These are phyloP conservation scores for Cecidostiba fungosa DNA, from an alignment of 2,888 invertebrate genomes.

Conservation along the genomic window DNA sequence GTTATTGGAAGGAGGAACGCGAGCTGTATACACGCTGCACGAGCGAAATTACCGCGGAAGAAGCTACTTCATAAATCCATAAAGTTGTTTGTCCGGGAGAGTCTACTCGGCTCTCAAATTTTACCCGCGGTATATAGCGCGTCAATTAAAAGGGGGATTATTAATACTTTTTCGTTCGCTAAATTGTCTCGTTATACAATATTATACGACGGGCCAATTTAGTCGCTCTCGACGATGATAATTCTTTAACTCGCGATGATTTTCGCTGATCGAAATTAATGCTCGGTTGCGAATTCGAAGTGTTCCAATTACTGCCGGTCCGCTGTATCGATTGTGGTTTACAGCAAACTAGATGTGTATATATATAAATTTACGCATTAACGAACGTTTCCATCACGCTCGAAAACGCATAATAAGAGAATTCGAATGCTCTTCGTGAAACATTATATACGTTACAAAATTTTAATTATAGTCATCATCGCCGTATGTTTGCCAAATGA, in stretches of 20 bases:
- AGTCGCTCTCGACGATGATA: not conserved
- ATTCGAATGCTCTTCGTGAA: too few relatives aligned
- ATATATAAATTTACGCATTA: not conserved
- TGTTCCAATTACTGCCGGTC: not conserved
- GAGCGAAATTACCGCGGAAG: not conserved
- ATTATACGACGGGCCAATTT: not conserved
- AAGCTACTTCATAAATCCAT: slow-evolving; percentile 53
- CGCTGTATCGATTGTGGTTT: not conserved
- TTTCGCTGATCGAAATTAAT: not conserved
- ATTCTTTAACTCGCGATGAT: not conserved
- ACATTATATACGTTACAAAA: too few relatives aligned
- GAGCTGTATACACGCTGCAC: not conserved
- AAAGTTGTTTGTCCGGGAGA: slow-evolving; percentile 51
- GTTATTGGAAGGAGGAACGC: slow-evolving; percentile 24
- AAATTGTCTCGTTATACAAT: too few relatives aligned
- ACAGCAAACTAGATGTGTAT: not conserved
- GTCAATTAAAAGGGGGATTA: slow-evolving; percentile 51
- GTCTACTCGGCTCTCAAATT: slow-evolving; percentile 39
- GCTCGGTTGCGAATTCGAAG: not conserved
- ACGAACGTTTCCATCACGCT: not conserved
- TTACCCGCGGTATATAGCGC: not conserved
- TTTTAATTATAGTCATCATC: not conserved
- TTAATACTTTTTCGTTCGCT: too few relatives aligned
- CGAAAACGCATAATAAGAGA: not conserved
- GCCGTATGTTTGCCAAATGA: too few relatives aligned